Conservation (phyloP, 2,797 vertebrate species). For the Leptodactylus fallax region DNA sequence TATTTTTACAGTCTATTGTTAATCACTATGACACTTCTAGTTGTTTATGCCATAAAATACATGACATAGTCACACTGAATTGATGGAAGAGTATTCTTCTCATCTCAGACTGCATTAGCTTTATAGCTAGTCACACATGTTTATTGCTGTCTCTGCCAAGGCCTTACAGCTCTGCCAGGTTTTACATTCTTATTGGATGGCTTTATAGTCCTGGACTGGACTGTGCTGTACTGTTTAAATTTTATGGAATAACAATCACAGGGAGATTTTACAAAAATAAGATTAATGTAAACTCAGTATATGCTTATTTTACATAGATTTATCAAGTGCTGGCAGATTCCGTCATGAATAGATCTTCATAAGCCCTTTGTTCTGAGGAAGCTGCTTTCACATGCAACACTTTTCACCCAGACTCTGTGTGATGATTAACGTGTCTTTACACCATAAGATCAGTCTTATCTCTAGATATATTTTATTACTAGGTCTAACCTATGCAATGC, state of each 20-base stretch:
- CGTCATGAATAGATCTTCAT: constrained; percentile 8
- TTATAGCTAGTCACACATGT: constrained; percentile 32
- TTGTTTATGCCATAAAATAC: constrained; percentile 13
- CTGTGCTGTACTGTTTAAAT: constrained; percentile 29
- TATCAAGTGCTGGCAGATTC: constrained; percentile 42
- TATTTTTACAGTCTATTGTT: constrained; percentile 5
- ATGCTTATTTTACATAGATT: constrained; percentile 12
- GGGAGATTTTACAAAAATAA: background rate
- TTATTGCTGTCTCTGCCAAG: constrained; percentile 46
- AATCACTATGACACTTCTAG: constrained; percentile 23
- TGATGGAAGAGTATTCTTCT: constrained; percentile 23
- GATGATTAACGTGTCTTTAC: background rate
- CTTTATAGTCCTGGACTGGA: constrained; percentile 7
- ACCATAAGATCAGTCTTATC: background rate
- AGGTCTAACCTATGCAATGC: background rate
- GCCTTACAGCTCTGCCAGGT: constrained; percentile 21
- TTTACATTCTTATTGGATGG: constrained; percentile 24
- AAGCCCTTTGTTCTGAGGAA: constrained; percentile 9
- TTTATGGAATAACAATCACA: constrained; percentile 28
- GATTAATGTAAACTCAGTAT: constrained; percentile 34
- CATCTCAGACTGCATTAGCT: constrained; percentile 25
- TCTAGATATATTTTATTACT: background rate
- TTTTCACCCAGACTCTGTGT: background rate
- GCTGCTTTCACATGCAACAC: constrained; percentile 12
- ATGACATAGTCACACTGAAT: background rate